Percentiles rank a stretch among this genome's conserved stretches.
These are phyloP conservation scores for Stegastes partitus DNA, from an alignment of 2,113 vertebrate species.

Conservation along the genomic window DNA sequence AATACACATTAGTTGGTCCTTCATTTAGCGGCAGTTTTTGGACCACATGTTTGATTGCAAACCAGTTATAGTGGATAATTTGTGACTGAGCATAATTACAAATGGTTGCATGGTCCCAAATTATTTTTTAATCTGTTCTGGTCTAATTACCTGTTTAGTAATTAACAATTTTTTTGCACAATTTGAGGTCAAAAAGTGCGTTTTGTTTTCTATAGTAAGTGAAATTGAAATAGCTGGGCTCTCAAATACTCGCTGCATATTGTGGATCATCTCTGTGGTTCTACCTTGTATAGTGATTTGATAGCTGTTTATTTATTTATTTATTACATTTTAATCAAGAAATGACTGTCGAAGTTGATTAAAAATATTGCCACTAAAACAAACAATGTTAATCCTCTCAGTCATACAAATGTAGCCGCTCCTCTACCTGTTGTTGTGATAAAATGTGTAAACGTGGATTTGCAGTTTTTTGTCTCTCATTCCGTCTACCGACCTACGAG, in stretches of 20 bases:
- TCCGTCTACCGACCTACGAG: background rate
- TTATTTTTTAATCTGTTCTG: background rate
- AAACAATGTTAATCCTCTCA: constrained; percentile 13
- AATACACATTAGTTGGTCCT: background rate
- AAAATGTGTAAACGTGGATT: background rate
- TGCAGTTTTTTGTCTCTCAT: background rate
- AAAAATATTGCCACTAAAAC: background rate
- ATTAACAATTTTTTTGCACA: constrained; percentile 5
- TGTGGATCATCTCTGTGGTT: background rate
- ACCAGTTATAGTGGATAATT: background rate
- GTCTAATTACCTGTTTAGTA: constrained; percentile 12
- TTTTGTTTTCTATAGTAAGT: too few species aligned
- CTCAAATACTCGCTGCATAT: background rate
- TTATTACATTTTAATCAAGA: background rate
- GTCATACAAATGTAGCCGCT: background rate
- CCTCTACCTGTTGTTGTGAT: background rate
- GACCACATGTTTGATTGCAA: constrained; percentile 12
- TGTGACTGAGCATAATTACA: constrained; percentile 30
- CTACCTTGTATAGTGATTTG: background rate
- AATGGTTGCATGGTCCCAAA: background rate
- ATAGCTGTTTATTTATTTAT: constrained; percentile 20
- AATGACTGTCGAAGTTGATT: constrained; percentile 13
- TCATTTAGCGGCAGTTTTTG: constrained; percentile 5
- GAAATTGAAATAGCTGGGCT: background rate
- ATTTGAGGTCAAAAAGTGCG: constrained; percentile 6